phyloP scores from a whole-genome alignment of 2,797 vertebrate genomes.

The Halcyon smyrnensis region DNA sequence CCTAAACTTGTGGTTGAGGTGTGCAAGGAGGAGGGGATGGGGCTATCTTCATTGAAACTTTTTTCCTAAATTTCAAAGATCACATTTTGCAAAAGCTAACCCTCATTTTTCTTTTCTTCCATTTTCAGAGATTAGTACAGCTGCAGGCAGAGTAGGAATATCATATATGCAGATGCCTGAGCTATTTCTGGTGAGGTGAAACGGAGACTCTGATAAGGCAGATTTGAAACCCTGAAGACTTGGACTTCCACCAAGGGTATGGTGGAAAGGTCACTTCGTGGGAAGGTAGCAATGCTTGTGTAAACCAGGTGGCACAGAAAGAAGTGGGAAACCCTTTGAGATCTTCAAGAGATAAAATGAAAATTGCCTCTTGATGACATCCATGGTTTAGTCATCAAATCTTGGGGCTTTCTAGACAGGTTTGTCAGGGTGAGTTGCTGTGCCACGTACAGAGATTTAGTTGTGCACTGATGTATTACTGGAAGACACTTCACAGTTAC shows the following conservation, averaged over 20 bases:
- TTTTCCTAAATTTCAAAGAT: not conserved
- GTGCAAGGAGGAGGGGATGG: not conserved
- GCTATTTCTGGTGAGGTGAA: not conserved
- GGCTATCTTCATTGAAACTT: not conserved
- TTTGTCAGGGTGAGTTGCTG: not conserved
- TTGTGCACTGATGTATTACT: not conserved
- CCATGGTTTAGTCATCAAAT: not conserved
- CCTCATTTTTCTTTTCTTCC: not conserved
- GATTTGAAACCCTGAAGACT: not conserved
- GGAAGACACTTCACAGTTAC: not conserved
- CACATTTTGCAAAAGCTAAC: not conserved
- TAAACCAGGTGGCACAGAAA: not conserved
- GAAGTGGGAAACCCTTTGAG: not conserved
- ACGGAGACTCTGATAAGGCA: not conserved
- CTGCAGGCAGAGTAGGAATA: not conserved
- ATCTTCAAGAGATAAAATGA: not conserved
- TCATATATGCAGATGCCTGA: not conserved
- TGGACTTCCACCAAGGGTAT: not conserved
- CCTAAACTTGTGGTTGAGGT: not conserved
- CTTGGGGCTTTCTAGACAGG: not conserved
- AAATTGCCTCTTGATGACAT: not conserved
- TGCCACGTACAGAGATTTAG: fast-evolving
- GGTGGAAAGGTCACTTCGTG: not conserved
- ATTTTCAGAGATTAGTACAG: not conserved
- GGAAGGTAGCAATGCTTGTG: not conserved